Base-by-base conservation (phyloP, 2,888 invertebrate genomes). In the Nebria salina region DNA sequence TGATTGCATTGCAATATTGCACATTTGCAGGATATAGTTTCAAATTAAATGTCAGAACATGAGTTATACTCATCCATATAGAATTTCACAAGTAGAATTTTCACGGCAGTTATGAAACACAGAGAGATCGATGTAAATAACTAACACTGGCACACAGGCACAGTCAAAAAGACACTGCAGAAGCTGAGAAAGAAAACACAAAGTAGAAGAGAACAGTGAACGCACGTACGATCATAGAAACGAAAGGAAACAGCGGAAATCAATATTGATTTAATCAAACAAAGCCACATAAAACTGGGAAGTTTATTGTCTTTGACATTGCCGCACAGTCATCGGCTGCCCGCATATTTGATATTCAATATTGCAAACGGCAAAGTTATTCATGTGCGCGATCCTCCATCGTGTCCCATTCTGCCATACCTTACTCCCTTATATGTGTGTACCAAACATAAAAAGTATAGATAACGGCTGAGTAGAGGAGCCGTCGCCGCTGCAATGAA, bases 251-350 rank as follows among this genome's bases (percentile, higher is more conserved):
- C 72, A 76, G 76, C 65, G 64, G 80, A 72, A 80, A 81, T 81
- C 81, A 76, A 81, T 81, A 81, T 81, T 81, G 81, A 81, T 81
- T 81, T 81, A 76, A 81, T 81, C 81, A 81, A 76, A 81, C 76
- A 81, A 81, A 76, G 76, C 81, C 81, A 76, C 76, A 81, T 81
- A 81, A 81, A 81, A 76, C 43, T 34, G 73, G 72, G 42, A 72
- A 76, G 65, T 81, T 81, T 81, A 81, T 76, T 81, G 81, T 81
- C 81, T 76, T 81, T 81, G 76, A 81, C 81, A 81, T 72, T 25
- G 79, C 79, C 41, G 78, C 65, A 68, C n/a, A 79, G 75, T 75
- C 79, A 79, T 75, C 79, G 73, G 72, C 65, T 54, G 80, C 73
- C 70, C 80, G 75, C 80, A 80, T 80, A 75, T 81, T 76, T 72